These are phyloP conservation scores for Anthonomus grandis DNA, from an alignment of 1,140 invertebrate species.

Conservation along the genomic window DNA sequence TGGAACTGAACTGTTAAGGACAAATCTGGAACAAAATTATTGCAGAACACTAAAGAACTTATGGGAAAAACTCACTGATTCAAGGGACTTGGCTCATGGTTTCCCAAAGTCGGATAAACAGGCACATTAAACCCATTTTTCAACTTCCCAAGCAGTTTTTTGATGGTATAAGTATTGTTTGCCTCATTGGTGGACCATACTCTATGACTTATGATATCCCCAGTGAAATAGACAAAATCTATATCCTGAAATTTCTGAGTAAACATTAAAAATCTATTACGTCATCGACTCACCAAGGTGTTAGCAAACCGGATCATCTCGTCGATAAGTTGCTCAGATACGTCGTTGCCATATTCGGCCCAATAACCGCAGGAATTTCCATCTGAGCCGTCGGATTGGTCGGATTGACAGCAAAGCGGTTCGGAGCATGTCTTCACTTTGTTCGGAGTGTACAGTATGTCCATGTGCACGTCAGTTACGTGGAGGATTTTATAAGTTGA, in stretches of 20 bases:
- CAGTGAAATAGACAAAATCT: constrained; percentile 79
- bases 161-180: constrained; percentile 57
- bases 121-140: constrained; percentile 59
- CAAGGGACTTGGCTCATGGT: constrained; percentile 85
- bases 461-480: constrained; percentile 78
- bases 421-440: constrained; percentile 68
- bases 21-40: constrained; percentile 56
- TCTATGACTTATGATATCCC: constrained; percentile 80
- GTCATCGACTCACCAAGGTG: constrained; percentile 21
- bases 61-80: constrained; percentile 64
- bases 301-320: constrained; percentile 26
- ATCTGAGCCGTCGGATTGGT: constrained; percentile 50
- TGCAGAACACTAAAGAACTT: background rate
- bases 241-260: constrained; percentile 42
- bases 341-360: constrained; percentile 76
- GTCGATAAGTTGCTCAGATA: constrained; percentile 34
- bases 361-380: constrained; percentile 65
- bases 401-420: constrained; percentile 73
- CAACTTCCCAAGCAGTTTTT: constrained; percentile 56
- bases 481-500: constrained; percentile 59
- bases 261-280: constrained; percentile 58
- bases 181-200: constrained; percentile 74
- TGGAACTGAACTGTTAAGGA: constrained; percentile 60
- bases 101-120: constrained; percentile 75
- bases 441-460: constrained; percentile 65